Evolutionary conservation across 2,797 vertebrate species (phyloP).

Genomic region (Spinibarbus caldwelli): DNA sequence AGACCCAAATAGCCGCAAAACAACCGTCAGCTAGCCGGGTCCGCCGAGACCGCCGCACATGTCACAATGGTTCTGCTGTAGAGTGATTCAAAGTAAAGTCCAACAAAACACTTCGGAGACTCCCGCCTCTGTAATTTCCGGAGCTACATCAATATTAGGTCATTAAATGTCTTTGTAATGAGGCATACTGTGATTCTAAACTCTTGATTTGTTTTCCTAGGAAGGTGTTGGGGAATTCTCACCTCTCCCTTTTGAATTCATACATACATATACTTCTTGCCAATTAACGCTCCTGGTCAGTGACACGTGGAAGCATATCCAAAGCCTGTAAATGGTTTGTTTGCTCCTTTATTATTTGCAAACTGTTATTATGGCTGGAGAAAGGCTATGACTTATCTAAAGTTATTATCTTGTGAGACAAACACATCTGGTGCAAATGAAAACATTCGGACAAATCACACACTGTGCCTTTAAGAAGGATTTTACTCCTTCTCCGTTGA

Average conservation of each 20-base stretch:
- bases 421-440: slow-evolving; percentile 14
- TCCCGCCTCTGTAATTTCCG: not conserved
- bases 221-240: not conserved
- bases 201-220: slow-evolving; percentile 12
- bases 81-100: slow-evolving; percentile 19
- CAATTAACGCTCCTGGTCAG: slow-evolving; percentile 3
- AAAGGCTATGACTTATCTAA: slow-evolving; percentile 1
- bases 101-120: not conserved
- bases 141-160: slow-evolving; percentile 15
- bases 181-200: slow-evolving; percentile 6
- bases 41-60: slow-evolving; percentile 17
- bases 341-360: slow-evolving; percentile 16
- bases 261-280: not conserved
- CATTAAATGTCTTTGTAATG: not conserved
- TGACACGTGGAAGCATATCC: not conserved
- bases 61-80: slow-evolving; percentile 18
- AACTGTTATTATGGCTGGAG: not conserved
- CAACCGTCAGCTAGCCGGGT: slow-evolving; percentile 17
- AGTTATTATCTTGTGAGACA: slow-evolving; percentile 25
- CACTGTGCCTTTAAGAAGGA: slow-evolving; percentile 19
- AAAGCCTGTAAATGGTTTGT: slow-evolving; percentile 22
- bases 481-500: slow-evolving; percentile 15
- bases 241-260: not conserved
- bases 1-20: slow-evolving; percentile 51
- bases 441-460: slow-evolving; percentile 34